A percentile compares a stretch with the other conserved stretches of the same genome.
Evolutionary conservation across 2,888 invertebrate genomes (phyloP).

Genomic region (Notocelia uddmanniana): DNA sequence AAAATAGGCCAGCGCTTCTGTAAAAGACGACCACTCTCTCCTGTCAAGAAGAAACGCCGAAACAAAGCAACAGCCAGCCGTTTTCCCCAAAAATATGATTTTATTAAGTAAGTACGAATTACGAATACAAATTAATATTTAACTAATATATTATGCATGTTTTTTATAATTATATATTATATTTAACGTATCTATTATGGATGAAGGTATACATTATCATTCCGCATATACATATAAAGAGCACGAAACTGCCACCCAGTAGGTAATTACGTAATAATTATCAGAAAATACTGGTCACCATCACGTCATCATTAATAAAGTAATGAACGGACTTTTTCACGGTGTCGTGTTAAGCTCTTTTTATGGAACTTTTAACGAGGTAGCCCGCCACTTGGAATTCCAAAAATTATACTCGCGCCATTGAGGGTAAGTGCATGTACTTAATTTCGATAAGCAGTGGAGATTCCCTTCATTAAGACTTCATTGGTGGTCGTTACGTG

Average conservation of each 20-base stretch:
- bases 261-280: slow-evolving; percentile 28
- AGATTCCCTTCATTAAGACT: slow-evolving; percentile 30
- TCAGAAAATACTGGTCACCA: slow-evolving; percentile 1
- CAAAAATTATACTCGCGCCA: neutral
- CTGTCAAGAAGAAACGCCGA: too few relatives aligned
- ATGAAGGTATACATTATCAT: too few relatives aligned
- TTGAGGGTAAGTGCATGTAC: slow-evolving; percentile 1
- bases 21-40: too few relatives aligned
- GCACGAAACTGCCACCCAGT: slow-evolving; percentile 29
- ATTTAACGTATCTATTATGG: too few relatives aligned
- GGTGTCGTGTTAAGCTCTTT: slow-evolving; percentile 1
- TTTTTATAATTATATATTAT: too few relatives aligned
- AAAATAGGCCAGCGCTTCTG: too few relatives aligned
- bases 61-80: too few relatives aligned
- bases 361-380: slow-evolving; percentile 39
- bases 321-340: slow-evolving; percentile 25
- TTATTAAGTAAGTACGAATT: too few relatives aligned
- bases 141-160: too few relatives aligned
- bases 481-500: slow-evolving; percentile 16
- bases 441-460: slow-evolving; percentile 11
- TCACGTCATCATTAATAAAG: slow-evolving; percentile 28
- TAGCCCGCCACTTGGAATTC: slow-evolving; percentile 11
- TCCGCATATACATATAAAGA: slow-evolving; percentile 4
- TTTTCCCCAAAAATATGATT: too few relatives aligned
- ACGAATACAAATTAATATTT: too few relatives aligned